Base-by-base conservation (phyloP, 2,113 vertebrate genomes). In the Zosterops japonicus region DNA sequence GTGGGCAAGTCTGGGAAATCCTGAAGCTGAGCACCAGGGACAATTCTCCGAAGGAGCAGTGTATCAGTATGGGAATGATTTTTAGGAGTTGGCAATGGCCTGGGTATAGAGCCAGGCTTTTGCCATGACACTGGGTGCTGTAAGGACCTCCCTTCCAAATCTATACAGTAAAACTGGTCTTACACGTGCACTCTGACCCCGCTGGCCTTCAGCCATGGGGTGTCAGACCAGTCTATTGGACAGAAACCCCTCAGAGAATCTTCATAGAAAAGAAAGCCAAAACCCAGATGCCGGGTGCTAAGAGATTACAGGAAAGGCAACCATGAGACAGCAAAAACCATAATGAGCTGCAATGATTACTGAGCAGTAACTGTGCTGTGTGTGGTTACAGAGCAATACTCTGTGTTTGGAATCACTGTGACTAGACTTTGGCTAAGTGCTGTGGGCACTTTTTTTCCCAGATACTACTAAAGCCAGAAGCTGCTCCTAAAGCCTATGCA, bases 261-360 rank as follows among this genome's bases (percentile, higher is more conserved):
- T 46, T 61, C 10, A 18, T 53, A 6, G 53, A 10, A 3, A n/a
- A 80, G n/a, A 68, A 83, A 74, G 41, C 55, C 83, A 89, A 83
- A 93, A 8, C 9, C 21, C 56, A 82, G n/a, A 59, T 6, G 27
- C 56, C 0, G 1, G 1, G 11, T 27, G 46, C 44, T 47, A 44
- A n/a, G 44, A 87, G 57, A 60, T 71, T 27, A 75, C 87, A 93
- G 94, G 74, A 88, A 90, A 46, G 15, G 35, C 75, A 59, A 39
- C 53, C 71, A 28, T 24, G 28, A 83, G 46, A 69, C 61, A 79
- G 85, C 53, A 68, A 41, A 79, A 87, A 46, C 84, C 69, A 44
- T 42, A 84, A 84, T 15, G 27, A 89, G 72, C 65, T 77, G 53
- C 13, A 21, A 20, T 3, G 14, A 69, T 70, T 89, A 41, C 55